phyloP scores from a whole-genome alignment of 2,888 invertebrate species.

The Biston betularia region DNA sequence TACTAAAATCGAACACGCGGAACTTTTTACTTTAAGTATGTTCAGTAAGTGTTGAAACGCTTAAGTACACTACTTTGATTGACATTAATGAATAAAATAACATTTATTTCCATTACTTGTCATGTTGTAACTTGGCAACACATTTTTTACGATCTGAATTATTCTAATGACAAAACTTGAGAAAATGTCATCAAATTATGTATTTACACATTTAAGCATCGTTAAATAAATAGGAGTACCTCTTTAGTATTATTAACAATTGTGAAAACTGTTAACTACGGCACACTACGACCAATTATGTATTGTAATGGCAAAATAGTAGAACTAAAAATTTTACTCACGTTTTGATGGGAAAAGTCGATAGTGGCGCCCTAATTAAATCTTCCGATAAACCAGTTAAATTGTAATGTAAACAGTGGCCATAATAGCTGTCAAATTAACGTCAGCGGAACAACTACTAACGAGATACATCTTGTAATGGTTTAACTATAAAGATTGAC shows the following conservation, averaged over 20 bases:
- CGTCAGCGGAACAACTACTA: constrained; percentile 22
- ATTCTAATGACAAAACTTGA: not conserved
- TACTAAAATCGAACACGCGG: too few species aligned
- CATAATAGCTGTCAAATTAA: constrained; percentile 33
- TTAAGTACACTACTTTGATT: too few species aligned
- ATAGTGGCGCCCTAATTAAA: not conserved
- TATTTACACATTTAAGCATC: constrained; percentile 1
- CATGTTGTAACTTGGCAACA: not conserved
- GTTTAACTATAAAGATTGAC: constrained; percentile 17
- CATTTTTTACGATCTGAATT: not conserved
- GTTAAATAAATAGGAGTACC: constrained; percentile 20
- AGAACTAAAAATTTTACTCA: not conserved
- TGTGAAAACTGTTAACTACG: constrained; percentile 5
- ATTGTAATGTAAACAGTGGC: constrained; percentile 24
- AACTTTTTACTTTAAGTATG: too few species aligned
- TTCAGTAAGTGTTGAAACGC: too few species aligned
- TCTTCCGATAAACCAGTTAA: not conserved
- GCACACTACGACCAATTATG: not conserved
- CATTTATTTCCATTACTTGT: not conserved
- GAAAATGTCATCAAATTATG: constrained; percentile 4
- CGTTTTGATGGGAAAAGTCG: not conserved
- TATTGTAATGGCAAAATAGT: not conserved
- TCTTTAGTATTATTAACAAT: not conserved
- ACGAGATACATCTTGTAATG: constrained; percentile 25
- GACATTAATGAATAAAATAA: too few species aligned